Conservation (phyloP, 2,888 invertebrate species). For the Argynnis bischoffii region DNA sequence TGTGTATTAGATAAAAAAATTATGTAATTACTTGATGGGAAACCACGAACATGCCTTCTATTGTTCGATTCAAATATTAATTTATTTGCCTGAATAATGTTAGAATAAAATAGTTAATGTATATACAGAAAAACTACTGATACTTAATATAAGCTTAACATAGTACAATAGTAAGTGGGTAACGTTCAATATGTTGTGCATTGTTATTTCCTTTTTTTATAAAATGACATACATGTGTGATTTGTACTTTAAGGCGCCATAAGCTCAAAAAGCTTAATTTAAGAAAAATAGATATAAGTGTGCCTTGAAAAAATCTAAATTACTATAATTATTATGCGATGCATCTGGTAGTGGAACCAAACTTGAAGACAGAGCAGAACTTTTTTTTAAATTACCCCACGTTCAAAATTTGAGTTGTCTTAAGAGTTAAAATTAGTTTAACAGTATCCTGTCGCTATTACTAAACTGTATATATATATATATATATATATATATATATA, state of each 20-base stretch:
- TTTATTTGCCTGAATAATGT: slow-evolving; percentile 58
- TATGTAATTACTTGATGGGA: slow-evolving; percentile 26
- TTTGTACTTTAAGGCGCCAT: slow-evolving; percentile 24
- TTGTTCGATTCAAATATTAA: slow-evolving; percentile 48
- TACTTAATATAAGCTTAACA: slow-evolving; percentile 52
- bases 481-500: no score
- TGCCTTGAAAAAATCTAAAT: slow-evolving; percentile 30
- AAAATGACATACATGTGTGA: slow-evolving; percentile 23
- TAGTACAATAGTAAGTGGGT: slow-evolving; percentile 25
- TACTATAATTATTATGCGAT: slow-evolving; percentile 15
- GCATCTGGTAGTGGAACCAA: slow-evolving; percentile 3
- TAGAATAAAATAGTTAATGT: slow-evolving; percentile 46
- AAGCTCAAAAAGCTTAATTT: slow-evolving; percentile 34
- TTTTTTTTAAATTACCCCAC: no score
- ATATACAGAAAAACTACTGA: slow-evolving; percentile 50
- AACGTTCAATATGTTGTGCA: slow-evolving; percentile 24
- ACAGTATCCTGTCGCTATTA: no score
- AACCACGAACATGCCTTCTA: slow-evolving; percentile 77
- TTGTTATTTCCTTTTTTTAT: slow-evolving; percentile 12
- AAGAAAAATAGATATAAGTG: slow-evolving; percentile 31
- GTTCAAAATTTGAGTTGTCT: no score
- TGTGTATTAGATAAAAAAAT: slow-evolving; percentile 17
- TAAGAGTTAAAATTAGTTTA: no score
- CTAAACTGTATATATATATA: no score
- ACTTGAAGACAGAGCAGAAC: not conserved